These are phyloP conservation scores for Chrysolina haemoptera DNA, from an alignment of 2,888 invertebrate species.

Conservation along the genomic window DNA sequence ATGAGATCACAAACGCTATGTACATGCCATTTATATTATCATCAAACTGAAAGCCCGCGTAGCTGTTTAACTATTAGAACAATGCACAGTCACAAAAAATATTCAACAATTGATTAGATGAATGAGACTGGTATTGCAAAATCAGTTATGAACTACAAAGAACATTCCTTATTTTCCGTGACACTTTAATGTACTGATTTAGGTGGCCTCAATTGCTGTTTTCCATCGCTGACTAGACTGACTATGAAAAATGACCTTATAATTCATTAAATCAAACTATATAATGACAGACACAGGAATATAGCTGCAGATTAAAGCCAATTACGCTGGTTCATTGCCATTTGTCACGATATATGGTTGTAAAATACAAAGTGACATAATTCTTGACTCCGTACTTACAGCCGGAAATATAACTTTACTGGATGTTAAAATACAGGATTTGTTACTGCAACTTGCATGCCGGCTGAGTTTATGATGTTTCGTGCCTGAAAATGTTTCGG, in stretches of 20 bases:
- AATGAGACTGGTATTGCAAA: no score
- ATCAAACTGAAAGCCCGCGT: no score
- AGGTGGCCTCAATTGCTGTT: neutral
- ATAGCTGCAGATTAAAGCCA: slow-evolving; percentile 51
- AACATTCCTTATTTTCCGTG: neutral
- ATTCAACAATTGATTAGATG: no score
- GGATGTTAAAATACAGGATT: slow-evolving; percentile 52
- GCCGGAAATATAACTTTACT: slow-evolving; percentile 57
- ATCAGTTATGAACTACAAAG: neutral
- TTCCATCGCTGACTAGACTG: neutral
- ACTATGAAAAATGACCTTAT: slow-evolving; percentile 47
- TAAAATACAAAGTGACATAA: slow-evolving; percentile 58
- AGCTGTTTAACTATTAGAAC: no score
- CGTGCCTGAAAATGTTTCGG: slow-evolving; percentile 46
- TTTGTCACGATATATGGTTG: slow-evolving; percentile 55
- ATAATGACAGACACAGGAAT: slow-evolving; percentile 54
- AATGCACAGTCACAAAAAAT: no score
- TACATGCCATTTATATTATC: no score
- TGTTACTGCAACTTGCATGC: slow-evolving; percentile 43
- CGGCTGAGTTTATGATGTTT: slow-evolving; percentile 38
- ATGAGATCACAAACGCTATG: no score
- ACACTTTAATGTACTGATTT: neutral
- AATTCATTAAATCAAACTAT: slow-evolving; percentile 52
- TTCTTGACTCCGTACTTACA: slow-evolving; percentile 50
- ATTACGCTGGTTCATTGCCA: slow-evolving; percentile 52